These are phyloP conservation scores for Trinorchestia longiramus DNA, from an alignment of 1,140 invertebrate genomes.

Conservation along the genomic window DNA sequence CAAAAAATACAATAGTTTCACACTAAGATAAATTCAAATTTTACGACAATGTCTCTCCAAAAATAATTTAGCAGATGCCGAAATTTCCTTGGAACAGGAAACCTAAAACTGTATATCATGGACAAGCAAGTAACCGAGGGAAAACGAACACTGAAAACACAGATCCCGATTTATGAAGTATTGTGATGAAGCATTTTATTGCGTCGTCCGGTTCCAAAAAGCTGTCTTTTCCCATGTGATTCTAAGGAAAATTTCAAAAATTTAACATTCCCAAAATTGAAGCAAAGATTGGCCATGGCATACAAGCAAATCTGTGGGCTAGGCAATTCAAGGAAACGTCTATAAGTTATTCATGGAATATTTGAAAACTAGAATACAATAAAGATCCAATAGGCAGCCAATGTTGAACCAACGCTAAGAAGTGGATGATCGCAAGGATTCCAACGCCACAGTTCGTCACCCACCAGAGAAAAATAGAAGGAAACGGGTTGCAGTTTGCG, in stretches of 20 bases:
- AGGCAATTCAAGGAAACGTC: not conserved
- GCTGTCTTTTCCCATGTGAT: not conserved
- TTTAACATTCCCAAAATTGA: not conserved
- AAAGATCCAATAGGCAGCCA: slow-evolving; percentile 27
- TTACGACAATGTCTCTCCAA: too few species aligned
- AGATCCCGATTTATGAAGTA: too few species aligned
- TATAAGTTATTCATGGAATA: slow-evolving; percentile 37
- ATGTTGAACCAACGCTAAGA: not conserved
- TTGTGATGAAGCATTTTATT: too few species aligned
- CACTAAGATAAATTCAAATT: too few species aligned
- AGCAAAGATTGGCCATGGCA: not conserved
- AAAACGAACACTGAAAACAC: too few species aligned
- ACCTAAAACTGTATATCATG: too few species aligned
- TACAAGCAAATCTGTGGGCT: not conserved
- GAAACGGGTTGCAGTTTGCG: slow-evolving; percentile 10
- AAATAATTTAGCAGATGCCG: too few species aligned
- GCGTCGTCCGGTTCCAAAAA: too few species aligned
- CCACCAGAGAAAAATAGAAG: not conserved
- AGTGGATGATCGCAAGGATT: not conserved
- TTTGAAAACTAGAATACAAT: not conserved
- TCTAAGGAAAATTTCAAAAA: not conserved
- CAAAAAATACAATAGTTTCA: too few species aligned
- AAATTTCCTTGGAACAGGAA: too few species aligned
- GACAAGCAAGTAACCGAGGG: too few species aligned
- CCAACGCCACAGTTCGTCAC: not conserved